Evolutionary conservation across 1,140 invertebrate genomes (phyloP).

Genomic region (Pseudobourletiella spinata): DNA sequence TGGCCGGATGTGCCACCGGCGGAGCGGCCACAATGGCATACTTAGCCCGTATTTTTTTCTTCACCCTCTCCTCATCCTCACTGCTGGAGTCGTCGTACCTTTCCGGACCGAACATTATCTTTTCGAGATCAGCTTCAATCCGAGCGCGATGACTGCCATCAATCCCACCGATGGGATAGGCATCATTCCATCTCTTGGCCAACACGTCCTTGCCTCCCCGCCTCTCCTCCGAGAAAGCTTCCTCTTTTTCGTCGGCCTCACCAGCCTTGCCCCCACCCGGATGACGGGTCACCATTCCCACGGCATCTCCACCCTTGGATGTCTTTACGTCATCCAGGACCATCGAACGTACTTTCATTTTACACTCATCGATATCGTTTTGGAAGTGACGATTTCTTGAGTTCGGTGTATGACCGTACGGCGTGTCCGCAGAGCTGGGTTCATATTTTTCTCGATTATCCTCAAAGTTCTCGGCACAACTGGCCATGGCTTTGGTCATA

Average conservation of each 20-base stretch:
- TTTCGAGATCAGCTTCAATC: neutral
- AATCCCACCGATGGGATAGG: conserved; percentile 1
- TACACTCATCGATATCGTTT: neutral
- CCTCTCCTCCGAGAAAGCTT: conserved; percentile 2
- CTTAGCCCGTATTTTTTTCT: neutral
- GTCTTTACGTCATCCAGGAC: neutral
- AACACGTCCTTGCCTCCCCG: neutral
- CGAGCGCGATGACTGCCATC: neutral
- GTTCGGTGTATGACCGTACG: conserved; percentile 1
- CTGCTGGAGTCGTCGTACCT: neutral
- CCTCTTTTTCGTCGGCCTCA: neutral
- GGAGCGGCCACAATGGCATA: neutral
- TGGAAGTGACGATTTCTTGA: conserved; percentile 3
- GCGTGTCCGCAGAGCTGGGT: neutral
- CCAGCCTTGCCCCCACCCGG: neutral
- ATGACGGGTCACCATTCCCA: neutral
- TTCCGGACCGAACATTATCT: neutral
- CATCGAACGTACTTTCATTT: neutral
- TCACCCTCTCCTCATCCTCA: neutral
- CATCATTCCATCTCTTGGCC: conserved; percentile 2
- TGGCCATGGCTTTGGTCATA: neutral
- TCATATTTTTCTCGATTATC: neutral
- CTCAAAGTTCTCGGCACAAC: neutral
- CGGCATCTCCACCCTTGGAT: neutral
- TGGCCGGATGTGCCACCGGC: neutral